Percentiles rank a stretch among this genome's conserved stretches.
Evolutionary conservation across 2,888 invertebrate genomes (phyloP).

Genomic region (Pristionchus maxplancki): DNA sequence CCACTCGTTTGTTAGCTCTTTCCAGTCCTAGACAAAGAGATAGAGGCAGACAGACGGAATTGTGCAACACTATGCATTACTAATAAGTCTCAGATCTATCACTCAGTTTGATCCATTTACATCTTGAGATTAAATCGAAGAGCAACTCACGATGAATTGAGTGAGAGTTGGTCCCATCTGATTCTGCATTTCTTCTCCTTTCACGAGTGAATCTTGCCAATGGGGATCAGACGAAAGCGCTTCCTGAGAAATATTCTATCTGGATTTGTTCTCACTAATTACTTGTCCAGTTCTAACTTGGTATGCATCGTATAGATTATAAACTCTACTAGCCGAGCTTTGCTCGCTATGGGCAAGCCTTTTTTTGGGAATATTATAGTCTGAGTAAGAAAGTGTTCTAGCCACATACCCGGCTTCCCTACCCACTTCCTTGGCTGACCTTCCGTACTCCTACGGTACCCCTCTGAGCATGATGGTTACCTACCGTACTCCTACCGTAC

Average conservation of each 20-base stretch:
- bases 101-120: neutral
- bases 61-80: neutral
- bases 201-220: constrained; percentile 12
- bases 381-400: no score
- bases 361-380: no score
- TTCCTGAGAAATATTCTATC: neutral
- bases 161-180: constrained; percentile 31
- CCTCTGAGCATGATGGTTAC: no score
- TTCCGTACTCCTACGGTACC: no score
- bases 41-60: neutral
- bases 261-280: no score
- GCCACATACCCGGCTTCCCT: no score
- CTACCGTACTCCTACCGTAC: no score
- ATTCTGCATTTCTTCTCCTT: constrained; percentile 22
- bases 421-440: no score
- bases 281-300: no score
- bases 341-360: no score
- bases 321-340: no score
- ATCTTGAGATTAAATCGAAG: neutral
- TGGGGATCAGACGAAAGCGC: constrained; percentile 14
- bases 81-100: neutral
- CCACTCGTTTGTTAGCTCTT: neutral
- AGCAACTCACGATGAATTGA: constrained; percentile 43
- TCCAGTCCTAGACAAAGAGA: constrained; percentile 23
- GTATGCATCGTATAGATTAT: no score